A percentile compares a stretch with the other conserved stretches of the same genome.
phyloP scores from a whole-genome alignment of 2,888 invertebrate genomes.

The Carcina quercana region DNA sequence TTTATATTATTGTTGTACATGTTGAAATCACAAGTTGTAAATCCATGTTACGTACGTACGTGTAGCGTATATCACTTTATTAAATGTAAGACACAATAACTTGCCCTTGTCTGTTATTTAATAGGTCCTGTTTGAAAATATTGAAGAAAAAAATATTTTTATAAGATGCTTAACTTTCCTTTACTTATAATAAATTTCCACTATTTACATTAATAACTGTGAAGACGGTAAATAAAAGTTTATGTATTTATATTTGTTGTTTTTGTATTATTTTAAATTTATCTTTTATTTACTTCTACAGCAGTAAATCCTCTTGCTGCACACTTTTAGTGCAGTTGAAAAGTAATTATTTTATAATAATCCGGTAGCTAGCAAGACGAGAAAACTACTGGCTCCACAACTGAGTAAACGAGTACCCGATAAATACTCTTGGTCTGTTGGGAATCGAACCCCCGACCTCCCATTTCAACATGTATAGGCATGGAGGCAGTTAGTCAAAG shows the following conservation, averaged over 20 bases:
- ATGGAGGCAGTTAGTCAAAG: too few relatives aligned
- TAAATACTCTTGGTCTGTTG: too few relatives aligned
- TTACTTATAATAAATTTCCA: conserved; percentile 60
- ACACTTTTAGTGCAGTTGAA: too few relatives aligned
- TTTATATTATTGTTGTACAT: conserved; percentile 29
- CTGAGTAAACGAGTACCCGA: too few relatives aligned
- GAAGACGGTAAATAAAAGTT: conserved; percentile 61
- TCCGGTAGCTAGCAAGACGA: too few relatives aligned
- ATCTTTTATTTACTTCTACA: too few relatives aligned
- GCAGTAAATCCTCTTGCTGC: too few relatives aligned
- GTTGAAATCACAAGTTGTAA: conserved; percentile 25
- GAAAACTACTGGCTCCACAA: too few relatives aligned
- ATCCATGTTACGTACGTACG: conserved; percentile 13
- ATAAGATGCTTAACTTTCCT: conserved; percentile 72
- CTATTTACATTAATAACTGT: conserved; percentile 63
- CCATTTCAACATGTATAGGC: neutral
- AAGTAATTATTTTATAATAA: too few relatives aligned
- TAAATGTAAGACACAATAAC: conserved; percentile 35
- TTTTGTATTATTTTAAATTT: too few relatives aligned
- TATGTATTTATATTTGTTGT: conserved; percentile 44
- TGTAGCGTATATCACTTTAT: too few relatives aligned
- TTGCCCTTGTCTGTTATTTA: conserved; percentile 51
- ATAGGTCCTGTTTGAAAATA: conserved; percentile 51
- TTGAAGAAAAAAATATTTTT: conserved; percentile 67
- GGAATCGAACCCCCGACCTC: too few relatives aligned